Evolutionary conservation across 2,113 vertebrate species (phyloP), one percentile per base, ranked within the genome.

Genomic region (Cyprinus carpio): DNA sequence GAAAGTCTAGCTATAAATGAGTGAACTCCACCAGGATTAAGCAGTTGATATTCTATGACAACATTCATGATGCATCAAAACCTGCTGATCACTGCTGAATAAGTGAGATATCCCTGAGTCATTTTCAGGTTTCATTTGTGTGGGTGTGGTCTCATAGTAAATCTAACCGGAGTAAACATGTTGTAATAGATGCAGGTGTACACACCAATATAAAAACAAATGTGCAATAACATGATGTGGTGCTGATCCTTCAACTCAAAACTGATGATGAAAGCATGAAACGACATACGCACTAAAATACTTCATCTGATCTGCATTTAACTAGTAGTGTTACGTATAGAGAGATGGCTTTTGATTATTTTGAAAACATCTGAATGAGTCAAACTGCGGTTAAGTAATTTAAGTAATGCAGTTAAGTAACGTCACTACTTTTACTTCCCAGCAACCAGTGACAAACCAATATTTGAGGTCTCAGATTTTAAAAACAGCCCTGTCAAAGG

Each of bases 71-170:
- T 65, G 62, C 69, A 75, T 46, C 20, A 75, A 16, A 75, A 51
- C 6, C 43, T 51, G 12, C 71, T 25, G 31, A 74, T 74, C 37
- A 43, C 71, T 74, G 2, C 3, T 78, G 18, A 56, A 80, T 40
- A 0, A 77, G 10, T 9, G 5, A 13, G 31, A 25, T 37, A 62
- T 79, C 54, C 23, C 25, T 1, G 60, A 81, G 60, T 81, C 34
- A 81, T 81, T 9, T 29, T 46, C 60, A 31, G 16, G 80, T 82
- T 82, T 54, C 64, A 82, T 34, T 31, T 71, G 40, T 34, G 80
- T 27, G 60, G 58, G 78, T 65, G 80, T 82, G 31, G 10, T 54
- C 6, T 69, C 64, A 29, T 13, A 69, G 27, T n/a, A 15, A 43
- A 54, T 0, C 25, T n/a, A 49, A 80, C 6, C 3, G 71, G 4